Evolutionary conservation across 1,140 invertebrate genomes (phyloP), one percentile per base, ranked within the genome.

Genomic region (Zaprionus gabonicus): DNA sequence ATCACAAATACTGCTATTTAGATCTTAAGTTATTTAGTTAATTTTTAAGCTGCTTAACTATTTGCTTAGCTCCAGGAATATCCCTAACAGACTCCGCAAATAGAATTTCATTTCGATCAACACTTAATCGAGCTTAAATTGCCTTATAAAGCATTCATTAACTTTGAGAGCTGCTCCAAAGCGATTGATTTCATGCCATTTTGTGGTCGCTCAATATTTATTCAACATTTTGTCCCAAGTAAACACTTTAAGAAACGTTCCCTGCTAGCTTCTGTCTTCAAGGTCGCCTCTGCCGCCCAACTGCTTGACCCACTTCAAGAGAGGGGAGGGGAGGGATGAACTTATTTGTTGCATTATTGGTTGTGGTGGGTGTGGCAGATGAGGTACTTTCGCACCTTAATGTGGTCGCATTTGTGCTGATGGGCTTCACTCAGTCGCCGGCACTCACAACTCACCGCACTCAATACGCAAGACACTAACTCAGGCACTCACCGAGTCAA

Each of bases 321-420:
- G n/a, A 5, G 28, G n/a, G 23, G 12, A 9, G 7, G 34, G 4
- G 20, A 20, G 4, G 34, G 0, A 20, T 13, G 15, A 56, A 23
- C 55, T n/a, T 46, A 44, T 80, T 79, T 49, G 53, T 67, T 72
- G 75, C 71, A 78, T 79, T 82, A 85, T 72, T 71, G 68, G 68
- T 72, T 65, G 70, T 77, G 73, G 60, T 78, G 77, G 58, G 59
- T 67, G 44, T 53, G 41, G 49, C 63, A 65, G 28, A 59, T 71
- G 62, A 76, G 78, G 71, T 63, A 27, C 38, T 63, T 82, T 76
- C 56, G 44, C 82, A 86, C 80, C 80, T 86, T 83, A 86, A 86
- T 83, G 83, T 70, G 77, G 55, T 80, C 72, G 71, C 75, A 71
- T 82, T 87, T 74, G 80, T 65, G 63, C 46, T 83, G 76, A 82